Evolutionary conservation across 2,113 vertebrate genomes (phyloP).

Genomic region (Ellobius talpinus): DNA sequence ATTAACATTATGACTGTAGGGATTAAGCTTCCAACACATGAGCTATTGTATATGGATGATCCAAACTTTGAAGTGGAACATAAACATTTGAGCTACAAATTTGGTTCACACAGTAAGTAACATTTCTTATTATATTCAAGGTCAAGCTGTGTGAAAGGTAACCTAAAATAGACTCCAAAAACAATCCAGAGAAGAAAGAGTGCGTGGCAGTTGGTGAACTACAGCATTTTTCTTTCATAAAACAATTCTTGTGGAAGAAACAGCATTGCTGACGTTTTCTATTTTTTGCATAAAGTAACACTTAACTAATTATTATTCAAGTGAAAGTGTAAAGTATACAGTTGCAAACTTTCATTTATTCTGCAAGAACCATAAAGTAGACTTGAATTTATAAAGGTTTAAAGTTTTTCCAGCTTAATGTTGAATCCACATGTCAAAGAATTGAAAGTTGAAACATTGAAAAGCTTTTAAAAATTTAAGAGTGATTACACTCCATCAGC

Average conservation of each 20-base stretch:
- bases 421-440: not conserved
- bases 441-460: not conserved
- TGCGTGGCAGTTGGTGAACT: conserved; percentile 62
- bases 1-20: not conserved
- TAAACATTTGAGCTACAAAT: conserved; percentile 40
- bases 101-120: conserved; percentile 4
- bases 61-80: conserved; percentile 17
- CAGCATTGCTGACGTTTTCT: conserved; percentile 64
- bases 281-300: conserved; percentile 73
- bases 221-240: conserved; percentile 65
- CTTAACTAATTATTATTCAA: conserved; percentile 73
- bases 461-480: not conserved
- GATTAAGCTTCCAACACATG: not conserved
- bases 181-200: conserved; percentile 62
- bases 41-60: not conserved
- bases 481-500: not conserved
- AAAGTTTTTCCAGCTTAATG: conserved; percentile 24
- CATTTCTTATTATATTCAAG: conserved; percentile 42
- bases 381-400: conserved; percentile 19
- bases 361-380: conserved; percentile 47
- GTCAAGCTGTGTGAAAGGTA: conserved; percentile 54
- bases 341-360: conserved; percentile 49
- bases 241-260: conserved; percentile 68
- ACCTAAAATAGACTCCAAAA: conserved; percentile 52
- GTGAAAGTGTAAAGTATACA: conserved; percentile 53